Percentiles rank a stretch among this genome's conserved stretches.
Evolutionary conservation across 2,888 invertebrate species (phyloP).

Genomic region (Barypeithes pellucidus): DNA sequence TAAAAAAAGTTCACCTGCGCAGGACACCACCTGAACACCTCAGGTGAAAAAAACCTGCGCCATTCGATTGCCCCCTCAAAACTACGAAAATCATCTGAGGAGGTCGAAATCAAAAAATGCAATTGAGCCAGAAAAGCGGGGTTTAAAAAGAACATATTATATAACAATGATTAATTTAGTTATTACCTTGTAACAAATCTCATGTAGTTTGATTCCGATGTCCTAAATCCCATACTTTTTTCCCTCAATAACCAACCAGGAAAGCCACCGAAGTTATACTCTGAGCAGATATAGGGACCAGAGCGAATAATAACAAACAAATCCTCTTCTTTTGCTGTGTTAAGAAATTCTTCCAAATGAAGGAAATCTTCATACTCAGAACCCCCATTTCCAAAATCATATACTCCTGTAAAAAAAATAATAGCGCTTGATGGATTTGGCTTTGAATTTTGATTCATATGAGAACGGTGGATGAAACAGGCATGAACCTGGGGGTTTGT

Average conservation of each 20-base stretch:
- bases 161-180: background rate
- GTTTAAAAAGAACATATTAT: too few species aligned
- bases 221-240: slow-evolving; percentile 58
- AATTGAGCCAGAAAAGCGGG: too few species aligned
- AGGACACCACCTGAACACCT: too few species aligned
- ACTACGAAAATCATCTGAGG: too few species aligned
- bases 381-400: slow-evolving; percentile 75
- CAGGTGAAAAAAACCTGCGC: too few species aligned
- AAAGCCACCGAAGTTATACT: slow-evolving; percentile 79
- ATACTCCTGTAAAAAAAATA: slow-evolving; percentile 76
- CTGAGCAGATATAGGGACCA: slow-evolving; percentile 96
- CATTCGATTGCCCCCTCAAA: too few species aligned
- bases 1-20: too few species aligned
- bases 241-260: slow-evolving; percentile 67
- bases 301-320: slow-evolving; percentile 87
- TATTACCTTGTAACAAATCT: slow-evolving; percentile 71
- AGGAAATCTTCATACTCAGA: slow-evolving; percentile 72
- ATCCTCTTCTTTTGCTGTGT: slow-evolving; percentile 83
- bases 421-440: background rate
- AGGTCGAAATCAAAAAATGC: too few species aligned
- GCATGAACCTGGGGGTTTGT: too few species aligned
- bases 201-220: slow-evolving; percentile 66
- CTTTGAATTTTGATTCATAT: too few species aligned
- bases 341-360: slow-evolving; percentile 78
- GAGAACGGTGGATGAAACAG: too few species aligned